Evolutionary conservation across 2,888 invertebrate genomes (phyloP), one percentile per base, ranked within the genome.

Genomic region (Beris chalybata): DNA sequence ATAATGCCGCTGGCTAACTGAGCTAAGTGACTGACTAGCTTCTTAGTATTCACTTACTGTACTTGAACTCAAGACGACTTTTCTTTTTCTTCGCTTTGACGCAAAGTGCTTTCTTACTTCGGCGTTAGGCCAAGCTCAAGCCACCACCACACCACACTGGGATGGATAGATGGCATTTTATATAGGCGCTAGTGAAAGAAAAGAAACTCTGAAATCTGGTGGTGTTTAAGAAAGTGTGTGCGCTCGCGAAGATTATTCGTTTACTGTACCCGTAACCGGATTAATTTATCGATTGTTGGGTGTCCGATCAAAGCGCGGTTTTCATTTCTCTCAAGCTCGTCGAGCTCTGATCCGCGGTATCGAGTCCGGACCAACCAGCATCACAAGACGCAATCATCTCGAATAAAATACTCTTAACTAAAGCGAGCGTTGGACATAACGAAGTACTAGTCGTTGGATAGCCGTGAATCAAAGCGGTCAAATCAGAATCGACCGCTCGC

Each of bases 381-480:
- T 53, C 53, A 30, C 53, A 30, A 53, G n/a, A 29, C n/a, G 9
- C 29, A 22, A 7, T 15, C 53, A 22, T 22, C 22, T 22, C 22
- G 22, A 22, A 22, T 22, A 22, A 22, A 22, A 22, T 22, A 22
- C 22, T 22, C 22, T 22, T 22, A 22, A 22, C 22, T n/a, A 61
- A 52, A 13, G 50, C 61, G 52, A 15, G 59, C 59, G 48, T 38
- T 52, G 30, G 44, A 22, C 30, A 45, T 58, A n/a, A 47, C 11
- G 30, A 11, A 32, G 32, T 45, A 22, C 47, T 67, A 69, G 69
- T 69, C 64, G 67, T 58, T 58, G 52, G 56, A 44, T 67, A 64
- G 67, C 66, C 69, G 69, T 67, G 67, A 67, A 65, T 67, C 67
- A 64, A 53, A 44, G 61, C 58, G 65, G 69, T 67, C 65, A 13